Evolutionary conservation across 2,797 vertebrate species (phyloP).

Genomic region (Nyctibius grandis): DNA sequence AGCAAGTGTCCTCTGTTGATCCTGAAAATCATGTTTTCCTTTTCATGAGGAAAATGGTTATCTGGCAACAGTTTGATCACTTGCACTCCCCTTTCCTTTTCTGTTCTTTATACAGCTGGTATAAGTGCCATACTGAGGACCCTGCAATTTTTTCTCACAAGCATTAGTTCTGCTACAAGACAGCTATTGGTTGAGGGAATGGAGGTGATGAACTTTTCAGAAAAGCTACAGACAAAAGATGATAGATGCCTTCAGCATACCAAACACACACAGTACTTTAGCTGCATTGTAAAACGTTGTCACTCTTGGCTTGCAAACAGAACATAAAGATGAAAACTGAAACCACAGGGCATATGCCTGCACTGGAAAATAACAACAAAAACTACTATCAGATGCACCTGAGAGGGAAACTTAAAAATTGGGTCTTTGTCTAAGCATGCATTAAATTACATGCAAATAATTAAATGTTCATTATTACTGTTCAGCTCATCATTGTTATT

Average conservation of each 20-base stretch:
- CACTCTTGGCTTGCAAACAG: background rate
- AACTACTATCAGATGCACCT: background rate
- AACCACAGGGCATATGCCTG: background rate
- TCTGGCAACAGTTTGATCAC: background rate
- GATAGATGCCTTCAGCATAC: slow-evolving; percentile 22
- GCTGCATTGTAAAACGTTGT: background rate
- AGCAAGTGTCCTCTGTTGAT: background rate
- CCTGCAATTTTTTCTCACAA: background rate
- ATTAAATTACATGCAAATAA: background rate
- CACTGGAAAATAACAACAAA: background rate
- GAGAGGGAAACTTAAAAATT: background rate
- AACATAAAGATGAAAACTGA: background rate
- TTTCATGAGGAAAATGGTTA: background rate
- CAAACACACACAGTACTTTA: background rate
- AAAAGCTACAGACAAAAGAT: slow-evolving; percentile 30
- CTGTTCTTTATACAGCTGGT: background rate
- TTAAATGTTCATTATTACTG: background rate
- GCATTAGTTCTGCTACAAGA: slow-evolving; percentile 30
- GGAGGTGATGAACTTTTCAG: slow-evolving; percentile 53
- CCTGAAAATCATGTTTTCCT: background rate
- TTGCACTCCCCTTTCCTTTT: background rate
- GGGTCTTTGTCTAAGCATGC: background rate
- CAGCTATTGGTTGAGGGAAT: slow-evolving; percentile 8
- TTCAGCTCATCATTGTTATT: background rate
- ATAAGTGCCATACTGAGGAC: background rate